A percentile compares a stretch with the other conserved stretches of the same genome.
phyloP scores from a whole-genome alignment of 2,113 vertebrate genomes.

The Charadrius vociferus region DNA sequence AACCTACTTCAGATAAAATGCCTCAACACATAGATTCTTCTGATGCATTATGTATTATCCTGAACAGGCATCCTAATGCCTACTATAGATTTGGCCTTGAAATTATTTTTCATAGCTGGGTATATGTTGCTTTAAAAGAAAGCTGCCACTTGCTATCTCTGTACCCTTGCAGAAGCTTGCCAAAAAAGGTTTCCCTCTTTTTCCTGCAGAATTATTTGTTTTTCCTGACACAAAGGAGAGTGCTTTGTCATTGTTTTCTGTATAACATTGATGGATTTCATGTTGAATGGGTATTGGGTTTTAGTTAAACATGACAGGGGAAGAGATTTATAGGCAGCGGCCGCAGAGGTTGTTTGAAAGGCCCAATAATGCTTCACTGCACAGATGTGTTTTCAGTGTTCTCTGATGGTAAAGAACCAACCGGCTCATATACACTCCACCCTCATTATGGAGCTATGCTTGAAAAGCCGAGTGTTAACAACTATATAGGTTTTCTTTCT shows the following conservation, averaged over 20 bases:
- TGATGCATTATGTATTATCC: neutral
- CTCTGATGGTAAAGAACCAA: conserved; percentile 66
- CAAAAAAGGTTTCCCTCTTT: conserved; percentile 82
- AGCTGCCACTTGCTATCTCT: neutral
- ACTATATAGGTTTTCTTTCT: conserved; percentile 73
- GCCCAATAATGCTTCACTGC: conserved; percentile 77
- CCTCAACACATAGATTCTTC: neutral
- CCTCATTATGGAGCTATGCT: conserved; percentile 61
- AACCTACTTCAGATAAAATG: conserved; percentile 12
- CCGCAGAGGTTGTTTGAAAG: conserved; percentile 82
- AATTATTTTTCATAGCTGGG: neutral
- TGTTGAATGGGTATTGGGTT: conserved; percentile 91
- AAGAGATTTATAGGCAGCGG: conserved; percentile 86
- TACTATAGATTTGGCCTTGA: neutral
- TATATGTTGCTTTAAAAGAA: conserved; percentile 37
- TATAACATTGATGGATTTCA: conserved; percentile 89
- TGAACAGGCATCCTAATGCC: neutral
- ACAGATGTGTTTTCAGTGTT: conserved; percentile 64
- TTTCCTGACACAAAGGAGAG: conserved; percentile 83
- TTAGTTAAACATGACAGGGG: conserved; percentile 85
- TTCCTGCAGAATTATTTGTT: conserved; percentile 75
- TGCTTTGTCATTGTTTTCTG: conserved; percentile 89
- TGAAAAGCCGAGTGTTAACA: conserved; percentile 70
- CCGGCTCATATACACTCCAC: conserved; percentile 44
- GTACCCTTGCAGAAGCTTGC: conserved; percentile 60